Evolutionary conservation across 2,888 invertebrate species (phyloP).

Genomic region (Galerucella calmariensis): DNA sequence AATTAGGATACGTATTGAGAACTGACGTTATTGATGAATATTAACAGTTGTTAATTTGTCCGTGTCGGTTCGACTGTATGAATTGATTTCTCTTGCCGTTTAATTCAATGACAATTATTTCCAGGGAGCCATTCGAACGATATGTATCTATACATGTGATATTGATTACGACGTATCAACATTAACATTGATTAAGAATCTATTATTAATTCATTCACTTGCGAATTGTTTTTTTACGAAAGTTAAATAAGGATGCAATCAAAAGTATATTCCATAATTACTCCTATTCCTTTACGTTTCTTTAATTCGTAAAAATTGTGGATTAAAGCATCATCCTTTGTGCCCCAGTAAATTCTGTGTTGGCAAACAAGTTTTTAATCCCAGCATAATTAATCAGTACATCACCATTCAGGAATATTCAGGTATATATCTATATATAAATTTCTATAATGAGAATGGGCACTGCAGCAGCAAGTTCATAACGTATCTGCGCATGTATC

Average conservation of each 20-base stretch:
- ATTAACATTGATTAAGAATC: too few relatives aligned
- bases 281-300: too few relatives aligned
- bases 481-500: not conserved
- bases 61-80: constrained; percentile 26
- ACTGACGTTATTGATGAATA: constrained; percentile 26
- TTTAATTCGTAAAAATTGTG: too few relatives aligned
- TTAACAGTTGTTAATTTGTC: constrained; percentile 32
- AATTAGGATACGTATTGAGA: constrained; percentile 35
- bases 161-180: too few relatives aligned
- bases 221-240: too few relatives aligned
- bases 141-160: constrained; percentile 24
- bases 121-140: constrained; percentile 5
- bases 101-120: constrained; percentile 28
- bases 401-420: not conserved
- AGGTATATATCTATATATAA: not conserved
- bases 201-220: too few relatives aligned
- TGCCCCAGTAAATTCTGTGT: too few relatives aligned
- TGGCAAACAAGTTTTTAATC: not conserved
- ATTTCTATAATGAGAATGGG: not conserved
- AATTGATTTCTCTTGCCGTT: constrained; percentile 26
- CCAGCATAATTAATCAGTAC: not conserved
- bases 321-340: too few relatives aligned
- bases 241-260: too few relatives aligned
- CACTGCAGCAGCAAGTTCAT: not conserved
- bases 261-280: too few relatives aligned